Conservation (phyloP, 2,888 invertebrate species). For the Tetrapedia diversipes region DNA sequence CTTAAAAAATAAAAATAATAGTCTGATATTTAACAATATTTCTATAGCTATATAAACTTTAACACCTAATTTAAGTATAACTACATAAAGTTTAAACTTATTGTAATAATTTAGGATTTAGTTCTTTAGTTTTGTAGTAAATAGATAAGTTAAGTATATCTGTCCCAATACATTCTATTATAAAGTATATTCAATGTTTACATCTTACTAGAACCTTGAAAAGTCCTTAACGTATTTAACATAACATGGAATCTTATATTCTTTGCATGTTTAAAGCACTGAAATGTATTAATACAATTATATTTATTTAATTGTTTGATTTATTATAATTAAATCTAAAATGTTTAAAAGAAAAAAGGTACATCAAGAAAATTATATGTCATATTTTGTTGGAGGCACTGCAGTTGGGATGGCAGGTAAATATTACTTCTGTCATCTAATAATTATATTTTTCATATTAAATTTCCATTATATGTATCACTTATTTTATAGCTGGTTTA, state of each 20-base stretch:
- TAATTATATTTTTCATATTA: neutral
- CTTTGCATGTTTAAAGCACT: neutral
- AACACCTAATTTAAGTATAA: neutral
- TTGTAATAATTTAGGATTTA: neutral
- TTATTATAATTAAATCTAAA: constrained; percentile 5
- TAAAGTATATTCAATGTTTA: constrained; percentile 5
- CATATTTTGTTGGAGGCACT: constrained; percentile 33
- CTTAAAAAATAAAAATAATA: neutral
- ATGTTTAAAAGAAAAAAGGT: constrained; percentile 34
- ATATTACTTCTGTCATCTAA: neutral
- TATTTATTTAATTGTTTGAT: neutral
- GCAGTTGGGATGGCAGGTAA: constrained; percentile 38
- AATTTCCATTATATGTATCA: neutral
- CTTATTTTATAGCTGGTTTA: constrained; percentile 27
- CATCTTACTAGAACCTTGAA: constrained; percentile 28
- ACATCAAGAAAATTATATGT: constrained; percentile 6
- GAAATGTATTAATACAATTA: neutral
- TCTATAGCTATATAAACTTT: neutral
- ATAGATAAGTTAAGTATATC: too few relatives aligned
- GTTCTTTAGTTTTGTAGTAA: neutral
- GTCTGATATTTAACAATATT: neutral
- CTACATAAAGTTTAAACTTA: neutral
- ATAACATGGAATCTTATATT: neutral
- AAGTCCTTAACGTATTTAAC: constrained; percentile 1
- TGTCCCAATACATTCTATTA: neutral